phyloP scores from a whole-genome alignment of 2,113 vertebrate species.

The Casuarius casuarius region DNA sequence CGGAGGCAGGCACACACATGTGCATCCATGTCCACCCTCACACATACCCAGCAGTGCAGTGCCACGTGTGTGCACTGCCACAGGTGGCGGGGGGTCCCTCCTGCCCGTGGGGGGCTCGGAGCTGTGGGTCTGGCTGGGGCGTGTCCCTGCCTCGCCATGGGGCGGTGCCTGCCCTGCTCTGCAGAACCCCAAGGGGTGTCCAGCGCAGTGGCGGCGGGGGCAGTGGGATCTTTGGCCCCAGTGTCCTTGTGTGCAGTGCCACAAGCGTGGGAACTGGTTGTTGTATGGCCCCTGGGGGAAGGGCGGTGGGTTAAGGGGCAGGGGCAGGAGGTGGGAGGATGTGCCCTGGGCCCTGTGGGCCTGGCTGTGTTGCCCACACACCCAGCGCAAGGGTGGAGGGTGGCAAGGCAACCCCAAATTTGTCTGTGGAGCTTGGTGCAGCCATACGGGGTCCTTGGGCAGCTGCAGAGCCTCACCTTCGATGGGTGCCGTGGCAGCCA shows the following conservation, averaged over 20 bases:
- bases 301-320: background rate
- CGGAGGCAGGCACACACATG: too few species aligned
- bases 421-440: background rate
- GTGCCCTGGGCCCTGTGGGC: background rate
- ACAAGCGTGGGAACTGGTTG: background rate
- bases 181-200: background rate
- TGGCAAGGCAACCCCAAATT: background rate
- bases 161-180: background rate
- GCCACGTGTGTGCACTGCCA: too few species aligned
- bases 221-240: background rate
- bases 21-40: too few species aligned
- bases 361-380: background rate
- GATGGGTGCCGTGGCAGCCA: background rate
- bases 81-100: too few species aligned
- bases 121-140: too few species aligned
- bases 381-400: background rate
- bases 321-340: background rate
- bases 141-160: background rate
- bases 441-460: background rate
- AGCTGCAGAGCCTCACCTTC: background rate
- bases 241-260: background rate
- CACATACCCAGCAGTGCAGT: too few species aligned
- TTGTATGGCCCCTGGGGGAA: too few species aligned
- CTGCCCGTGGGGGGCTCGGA: too few species aligned
- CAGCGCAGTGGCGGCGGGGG: background rate